phyloP scores from a whole-genome alignment of 2,888 invertebrate species.

The Ephialtes manifestator region DNA sequence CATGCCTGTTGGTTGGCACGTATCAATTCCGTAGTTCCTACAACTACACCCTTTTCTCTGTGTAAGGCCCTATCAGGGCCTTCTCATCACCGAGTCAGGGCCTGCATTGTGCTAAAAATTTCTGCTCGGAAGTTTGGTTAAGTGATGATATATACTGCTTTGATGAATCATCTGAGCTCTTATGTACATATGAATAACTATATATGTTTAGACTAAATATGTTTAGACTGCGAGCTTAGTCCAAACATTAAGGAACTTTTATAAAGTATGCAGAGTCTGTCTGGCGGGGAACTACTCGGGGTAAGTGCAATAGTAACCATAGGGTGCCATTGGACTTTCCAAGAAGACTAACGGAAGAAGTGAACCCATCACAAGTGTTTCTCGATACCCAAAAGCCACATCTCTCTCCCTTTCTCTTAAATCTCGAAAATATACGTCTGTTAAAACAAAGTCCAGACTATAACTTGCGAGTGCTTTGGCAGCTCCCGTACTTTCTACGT shows the following conservation, averaged over 20 bases:
- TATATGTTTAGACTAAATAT: too few relatives aligned
- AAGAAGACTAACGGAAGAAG: conserved; percentile 26
- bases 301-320: conserved; percentile 1
- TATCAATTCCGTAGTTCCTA: too few relatives aligned
- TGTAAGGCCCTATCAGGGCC: too few relatives aligned
- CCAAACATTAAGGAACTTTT: conserved; percentile 68
- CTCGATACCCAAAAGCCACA: conserved; percentile 14
- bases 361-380: conserved; percentile 49
- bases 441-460: conserved; percentile 47
- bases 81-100: too few relatives aligned
- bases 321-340: conserved; percentile 13
- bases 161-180: conserved; percentile 22
- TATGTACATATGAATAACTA: not conserved
- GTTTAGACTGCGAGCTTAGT: conserved; percentile 53
- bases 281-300: conserved; percentile 8
- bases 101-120: too few relatives aligned
- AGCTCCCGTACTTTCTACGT: conserved; percentile 46
- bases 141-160: not conserved
- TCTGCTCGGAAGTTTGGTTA: too few relatives aligned
- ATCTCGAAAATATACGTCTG: conserved; percentile 37
- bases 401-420: conserved; percentile 18
- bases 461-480: conserved; percentile 58
- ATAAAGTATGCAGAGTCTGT: conserved; percentile 42
- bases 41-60: too few relatives aligned
- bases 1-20: too few relatives aligned